Evolutionary conservation across 1,140 invertebrate genomes (phyloP).

Genomic region (Trachelipus rathkii): DNA sequence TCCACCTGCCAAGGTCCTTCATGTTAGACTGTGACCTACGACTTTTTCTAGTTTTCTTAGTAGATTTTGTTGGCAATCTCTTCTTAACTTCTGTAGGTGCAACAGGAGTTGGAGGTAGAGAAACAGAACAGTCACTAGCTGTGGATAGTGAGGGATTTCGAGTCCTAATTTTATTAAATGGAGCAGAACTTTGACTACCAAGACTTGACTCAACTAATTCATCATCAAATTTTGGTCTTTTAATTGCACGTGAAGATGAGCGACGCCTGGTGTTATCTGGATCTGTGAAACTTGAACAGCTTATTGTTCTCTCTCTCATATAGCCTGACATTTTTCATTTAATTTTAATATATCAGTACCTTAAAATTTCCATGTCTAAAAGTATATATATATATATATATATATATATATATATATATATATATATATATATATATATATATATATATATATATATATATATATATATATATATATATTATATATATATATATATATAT

Average conservation of each 20-base stretch:
- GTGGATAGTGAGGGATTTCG: slow-evolving; percentile 55
- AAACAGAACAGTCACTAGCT: slow-evolving; percentile 38
- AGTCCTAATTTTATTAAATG: slow-evolving; percentile 49
- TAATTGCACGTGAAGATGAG: slow-evolving; percentile 71
- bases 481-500: background rate
- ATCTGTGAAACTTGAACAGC: slow-evolving; percentile 35
- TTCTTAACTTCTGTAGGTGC: slow-evolving; percentile 44
- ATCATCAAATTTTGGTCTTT: slow-evolving; percentile 93
- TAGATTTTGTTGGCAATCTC: slow-evolving; percentile 38
- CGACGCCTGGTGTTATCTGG: slow-evolving; percentile 37
- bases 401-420: slow-evolving; percentile 1
- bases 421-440: slow-evolving; percentile 20
- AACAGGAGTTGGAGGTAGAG: slow-evolving; percentile 43
- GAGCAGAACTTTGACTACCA: slow-evolving; percentile 54
- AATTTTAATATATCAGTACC: background rate
- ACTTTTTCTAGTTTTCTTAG: slow-evolving; percentile 45
- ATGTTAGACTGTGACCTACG: slow-evolving; percentile 25
- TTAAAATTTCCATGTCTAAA: no score
- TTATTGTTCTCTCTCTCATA: background rate
- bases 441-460: slow-evolving; percentile 8
- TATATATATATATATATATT: background rate
- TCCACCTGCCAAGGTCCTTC: slow-evolving; percentile 91
- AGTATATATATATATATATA: no score
- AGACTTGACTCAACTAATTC: slow-evolving; percentile 86
- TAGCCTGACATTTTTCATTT: background rate